Base-by-base conservation (phyloP, 1,140 invertebrate genomes). In the Lethrus apterus region DNA sequence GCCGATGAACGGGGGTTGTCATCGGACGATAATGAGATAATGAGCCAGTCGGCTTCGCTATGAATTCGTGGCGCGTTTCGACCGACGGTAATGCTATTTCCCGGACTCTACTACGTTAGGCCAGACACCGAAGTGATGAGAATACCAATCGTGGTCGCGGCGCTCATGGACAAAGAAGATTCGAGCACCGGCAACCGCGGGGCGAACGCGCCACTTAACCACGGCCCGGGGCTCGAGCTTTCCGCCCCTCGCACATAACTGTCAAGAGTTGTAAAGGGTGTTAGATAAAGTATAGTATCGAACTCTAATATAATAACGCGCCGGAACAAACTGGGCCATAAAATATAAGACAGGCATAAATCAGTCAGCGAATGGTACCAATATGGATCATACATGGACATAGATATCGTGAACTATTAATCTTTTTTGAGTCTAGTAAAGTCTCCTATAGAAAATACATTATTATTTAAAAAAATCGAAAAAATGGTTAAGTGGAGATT, bases 271-370 rank as follows among this genome's bases (percentile, higher is more conserved):
- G 52, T 55, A 55, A 55, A 57, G 54, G 56, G 54, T 43, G 51
- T 49, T 44, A 47, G 52, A 54, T 54, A 51, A 54, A 54, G 52
- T 54, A 51, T 51, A 46, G 46, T 35, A 44, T 51, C 52, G 45
- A 51, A 46, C 68, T 69, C 67, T 74, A 71, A 72, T 72, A 73
- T 68, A 74, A 73, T 70, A 72, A 70, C 70, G 68, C n/a, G 66
- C 61, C 69, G 68, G 70, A 71, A 72, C 67, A 69, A 72, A 72
- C 69, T 70, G 58, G 64, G 64, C 70, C 68, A 72, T 74, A 74
- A 73, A 72, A 71, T 74, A 73, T 72, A 69, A 70, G 69, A 65
- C 68, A 69, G 64, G 67, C 68, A 72, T 72, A 74, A 72, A 73
- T 74, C 71, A 70, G 26, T n/a, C 5, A 26, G 5, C 24, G 40